phyloP scores from a whole-genome alignment of 2,888 invertebrate genomes.

The Theodoxus fluviatilis region DNA sequence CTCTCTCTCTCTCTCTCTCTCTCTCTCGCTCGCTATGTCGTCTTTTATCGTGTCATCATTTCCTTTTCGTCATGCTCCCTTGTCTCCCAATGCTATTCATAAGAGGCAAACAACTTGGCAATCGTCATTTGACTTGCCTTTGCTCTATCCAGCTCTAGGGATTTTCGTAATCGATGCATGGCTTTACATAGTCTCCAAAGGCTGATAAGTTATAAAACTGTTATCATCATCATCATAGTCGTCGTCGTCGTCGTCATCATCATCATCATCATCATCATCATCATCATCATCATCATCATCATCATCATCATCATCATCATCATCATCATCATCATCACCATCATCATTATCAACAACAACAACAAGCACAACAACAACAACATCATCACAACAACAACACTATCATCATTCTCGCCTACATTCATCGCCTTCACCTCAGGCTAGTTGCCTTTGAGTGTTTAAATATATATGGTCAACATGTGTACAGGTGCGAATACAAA shows the following conservation, averaged over 20 bases:
- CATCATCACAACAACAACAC: conserved; percentile 3
- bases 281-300: not conserved
- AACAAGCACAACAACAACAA: conserved; percentile 4
- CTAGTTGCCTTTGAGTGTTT: too few relatives aligned
- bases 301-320: conserved; percentile 15
- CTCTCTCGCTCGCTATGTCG: not conserved
- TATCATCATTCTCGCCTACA: not conserved
- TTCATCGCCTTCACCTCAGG: not conserved
- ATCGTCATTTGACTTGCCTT: too few relatives aligned
- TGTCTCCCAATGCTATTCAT: too few relatives aligned
- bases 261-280: not conserved
- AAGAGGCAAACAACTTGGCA: too few relatives aligned
- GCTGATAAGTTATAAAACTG: too few relatives aligned
- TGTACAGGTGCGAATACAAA: too few relatives aligned
- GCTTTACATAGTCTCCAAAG: too few relatives aligned
- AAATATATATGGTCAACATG: too few relatives aligned
- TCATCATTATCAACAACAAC: conserved; percentile 12
- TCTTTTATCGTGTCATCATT: not conserved
- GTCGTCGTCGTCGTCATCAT: not conserved
- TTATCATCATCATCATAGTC: too few relatives aligned
- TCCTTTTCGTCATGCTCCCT: not conserved
- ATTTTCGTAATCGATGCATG: too few relatives aligned
- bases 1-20: not conserved
- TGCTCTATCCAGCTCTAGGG: too few relatives aligned
- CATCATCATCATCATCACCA: conserved; percentile 15